Evolutionary conservation across 2,888 invertebrate genomes (phyloP), one percentile per base, ranked within the genome.

Genomic region (Harmothoe impar): DNA sequence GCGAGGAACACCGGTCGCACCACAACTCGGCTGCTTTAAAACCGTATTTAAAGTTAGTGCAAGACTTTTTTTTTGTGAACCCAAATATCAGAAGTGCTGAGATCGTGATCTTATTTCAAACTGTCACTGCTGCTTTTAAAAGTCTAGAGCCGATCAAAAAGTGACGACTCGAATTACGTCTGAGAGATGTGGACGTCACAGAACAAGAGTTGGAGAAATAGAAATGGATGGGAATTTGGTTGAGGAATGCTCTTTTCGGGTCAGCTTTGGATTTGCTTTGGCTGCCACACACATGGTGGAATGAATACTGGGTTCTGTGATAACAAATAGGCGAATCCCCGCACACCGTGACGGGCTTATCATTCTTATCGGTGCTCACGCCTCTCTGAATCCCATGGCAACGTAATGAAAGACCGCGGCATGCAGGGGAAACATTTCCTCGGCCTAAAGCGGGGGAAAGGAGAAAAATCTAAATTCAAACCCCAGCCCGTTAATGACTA

Each of bases 301-400:
- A 43, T 43, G 43, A 81, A 81, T 25, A 35, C 20, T 43, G 20
- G 43, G 0, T 81, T n/a, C 81, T 17, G 17, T 31, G 31, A 81
- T 33, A 81, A 35, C 81, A 33, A 81, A 81, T 43, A 81, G 29
- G 29, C 72, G 15, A 72, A 15, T 72, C 72, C 29, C 17, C 43
- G 33, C 81, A 81, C 81, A 33, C 81, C 7, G 10, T 35, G 17
- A 33, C 81, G 33, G 15, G n/a, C 43, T 81, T 43, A 81, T 81
- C 81, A 52, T 54, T 86, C 54, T 56, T 86, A 52, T 52, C 54
- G 52, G 54, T 29, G 25, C 86, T 86, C 54, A 86, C 54, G 54
- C 52, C 54, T 31, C 54, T 54, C 54, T 86, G 35, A 20, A 43
- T 43, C 25, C 23, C 0, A 33, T 43, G 10, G 1, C 35, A 33